Evolutionary conservation across 2,113 vertebrate species (phyloP).

Genomic region (Gobius niger): DNA sequence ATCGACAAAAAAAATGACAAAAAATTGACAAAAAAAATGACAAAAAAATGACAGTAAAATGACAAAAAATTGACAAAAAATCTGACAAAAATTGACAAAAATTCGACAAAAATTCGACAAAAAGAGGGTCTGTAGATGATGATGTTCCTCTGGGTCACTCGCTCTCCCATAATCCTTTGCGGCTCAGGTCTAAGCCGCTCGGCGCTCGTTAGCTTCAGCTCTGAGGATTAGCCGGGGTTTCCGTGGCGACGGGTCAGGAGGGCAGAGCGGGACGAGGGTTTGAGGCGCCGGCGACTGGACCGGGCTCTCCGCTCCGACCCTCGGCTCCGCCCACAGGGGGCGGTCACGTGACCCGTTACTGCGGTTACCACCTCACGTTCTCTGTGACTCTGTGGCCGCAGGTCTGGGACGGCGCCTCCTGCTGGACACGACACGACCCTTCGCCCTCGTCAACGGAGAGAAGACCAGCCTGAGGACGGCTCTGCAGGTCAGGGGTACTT

Average conservation of each 20-base stretch:
- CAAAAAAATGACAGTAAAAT: too few species aligned
- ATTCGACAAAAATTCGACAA: too few species aligned
- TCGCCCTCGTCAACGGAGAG: neutral
- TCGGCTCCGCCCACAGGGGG: too few species aligned
- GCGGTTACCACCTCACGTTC: too few species aligned
- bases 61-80: too few species aligned
- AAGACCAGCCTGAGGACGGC: neutral
- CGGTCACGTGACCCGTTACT: too few species aligned
- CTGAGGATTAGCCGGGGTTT: neutral
- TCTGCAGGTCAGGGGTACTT: neutral
- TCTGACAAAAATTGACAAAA: too few species aligned
- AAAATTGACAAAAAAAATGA: too few species aligned
- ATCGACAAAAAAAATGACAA: too few species aligned
- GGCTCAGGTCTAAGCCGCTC: neutral
- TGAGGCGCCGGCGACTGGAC: neutral
- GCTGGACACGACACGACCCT: constrained; percentile 1
- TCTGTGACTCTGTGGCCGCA: neutral
- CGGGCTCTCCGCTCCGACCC: neutral
- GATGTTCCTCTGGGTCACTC: too few species aligned
- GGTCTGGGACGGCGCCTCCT: neutral
- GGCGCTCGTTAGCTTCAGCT: neutral
- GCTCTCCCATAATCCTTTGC: neutral
- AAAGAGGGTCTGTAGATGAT: too few species aligned
- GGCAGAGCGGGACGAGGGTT: neutral
- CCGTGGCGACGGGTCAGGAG: neutral